Base-by-base conservation (phyloP, 2,113 vertebrate species). In the Carassius gibelio region DNA sequence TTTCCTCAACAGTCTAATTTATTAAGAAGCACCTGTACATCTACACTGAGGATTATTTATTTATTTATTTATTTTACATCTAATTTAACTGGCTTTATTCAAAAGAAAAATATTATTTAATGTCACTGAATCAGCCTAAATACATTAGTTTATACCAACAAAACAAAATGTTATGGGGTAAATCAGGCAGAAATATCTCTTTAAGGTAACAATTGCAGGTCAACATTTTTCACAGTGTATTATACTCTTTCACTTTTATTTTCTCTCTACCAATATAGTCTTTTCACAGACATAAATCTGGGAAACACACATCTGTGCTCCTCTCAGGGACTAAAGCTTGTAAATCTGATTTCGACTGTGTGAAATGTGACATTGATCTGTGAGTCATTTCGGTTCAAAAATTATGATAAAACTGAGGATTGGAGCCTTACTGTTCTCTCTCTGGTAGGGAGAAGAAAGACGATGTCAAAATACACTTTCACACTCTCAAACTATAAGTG, bases 361-460 rank as follows among this genome's bases (percentile, higher is more conserved):
- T 78, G 75, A 48, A 84, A 59, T 21, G 81, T 72, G 75, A 68
- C 75, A 88, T 80, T 86, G 87, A 88, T 88, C 84, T 75, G 81
- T 88, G 81, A 88, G 57, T 80, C 84, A 86, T 83, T 82, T 38
- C 17, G 10, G 64, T 88, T 85, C 75, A 83, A 55, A 78, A 84
- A 48, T 84, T 87, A 85, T 76, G 71, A 85, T 82, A 81, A 85
- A 82, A 87, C 75, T 9, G 19, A 6, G 36, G 30, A 86, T 75
- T 0, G 61, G 36, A 50, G 30, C 5, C 48, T 42, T 52, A n/a
- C 59, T 68, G 45, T 68, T 80, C 19, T 69, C 36, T 62, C 69
- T 75, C 75, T 23, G 81, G 81, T 75, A 66, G 55, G 26, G 38
- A 71, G 36, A 69, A 36, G 75, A 75, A 48, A 19, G 19, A 19